Evolutionary conservation across 2,888 invertebrate species (phyloP).

Genomic region (Anthophora plumipes): DNA sequence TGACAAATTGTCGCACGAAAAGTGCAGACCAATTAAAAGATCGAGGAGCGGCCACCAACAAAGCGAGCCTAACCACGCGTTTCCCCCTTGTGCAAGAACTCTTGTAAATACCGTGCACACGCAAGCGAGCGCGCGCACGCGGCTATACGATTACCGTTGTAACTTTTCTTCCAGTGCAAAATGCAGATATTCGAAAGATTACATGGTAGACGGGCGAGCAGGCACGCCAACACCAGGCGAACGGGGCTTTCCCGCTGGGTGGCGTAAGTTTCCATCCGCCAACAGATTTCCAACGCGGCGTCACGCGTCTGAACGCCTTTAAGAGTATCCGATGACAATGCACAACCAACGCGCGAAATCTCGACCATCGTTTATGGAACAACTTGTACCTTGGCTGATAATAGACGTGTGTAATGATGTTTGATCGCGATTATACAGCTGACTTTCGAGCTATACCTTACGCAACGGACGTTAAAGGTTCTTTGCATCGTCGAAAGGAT

Average conservation of each 20-base stretch:
- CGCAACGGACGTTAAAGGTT: conserved; percentile 6
- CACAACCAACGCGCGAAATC: conserved; percentile 3
- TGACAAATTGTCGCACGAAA: conserved; percentile 13
- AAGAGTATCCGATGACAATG: neutral
- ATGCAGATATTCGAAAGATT: conserved; percentile 58
- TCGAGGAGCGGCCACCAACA: neutral
- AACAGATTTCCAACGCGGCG: conserved; percentile 11
- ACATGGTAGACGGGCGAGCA: conserved; percentile 37
- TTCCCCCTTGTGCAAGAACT: conserved; percentile 34
- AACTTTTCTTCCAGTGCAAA: conserved; percentile 52
- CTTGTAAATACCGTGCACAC: conserved; percentile 47
- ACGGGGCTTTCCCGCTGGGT: conserved; percentile 61
- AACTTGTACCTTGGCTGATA: neutral
- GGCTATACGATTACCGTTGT: conserved; percentile 54
- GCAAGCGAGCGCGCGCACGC: conserved; percentile 39
- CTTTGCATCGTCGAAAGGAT: conserved; percentile 10
- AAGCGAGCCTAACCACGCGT: neutral
- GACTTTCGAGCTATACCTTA: neutral
- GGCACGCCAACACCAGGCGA: conserved; percentile 46
- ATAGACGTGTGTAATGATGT: neutral
- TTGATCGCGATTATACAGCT: conserved; percentile 1
- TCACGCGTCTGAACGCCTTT: neutral
- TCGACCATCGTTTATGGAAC: neutral
- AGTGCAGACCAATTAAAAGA: conserved; percentile 24
- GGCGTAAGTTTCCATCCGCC: conserved; percentile 36